These are phyloP conservation scores for Amazona guildingii DNA, from an alignment of 2,113 vertebrate genomes.

Conservation along the genomic window DNA sequence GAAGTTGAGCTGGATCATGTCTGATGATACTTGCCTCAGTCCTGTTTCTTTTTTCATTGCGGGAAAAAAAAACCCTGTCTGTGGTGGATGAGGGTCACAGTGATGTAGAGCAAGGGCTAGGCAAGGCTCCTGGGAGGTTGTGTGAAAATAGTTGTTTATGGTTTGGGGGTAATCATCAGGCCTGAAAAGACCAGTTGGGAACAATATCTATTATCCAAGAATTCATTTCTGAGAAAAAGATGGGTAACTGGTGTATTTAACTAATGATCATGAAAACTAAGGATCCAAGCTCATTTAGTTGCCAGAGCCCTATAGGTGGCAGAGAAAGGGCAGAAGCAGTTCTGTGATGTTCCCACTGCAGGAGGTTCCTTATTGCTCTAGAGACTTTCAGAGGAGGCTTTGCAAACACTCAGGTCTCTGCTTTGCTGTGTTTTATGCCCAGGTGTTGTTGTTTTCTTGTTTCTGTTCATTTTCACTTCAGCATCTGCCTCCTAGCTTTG, in stretches of 20 bases:
- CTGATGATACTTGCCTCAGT: not conserved
- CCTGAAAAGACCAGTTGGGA: not conserved
- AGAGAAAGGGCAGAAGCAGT: not conserved
- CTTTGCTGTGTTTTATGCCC: not conserved
- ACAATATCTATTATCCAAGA: not conserved
- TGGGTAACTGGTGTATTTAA: not conserved
- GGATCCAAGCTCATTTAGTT: not conserved
- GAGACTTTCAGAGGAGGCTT: not conserved
- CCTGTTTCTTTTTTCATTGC: not conserved
- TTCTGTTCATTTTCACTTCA: not conserved
- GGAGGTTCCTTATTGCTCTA: not conserved
- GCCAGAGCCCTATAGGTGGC: not conserved
- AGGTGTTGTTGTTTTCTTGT: not conserved
- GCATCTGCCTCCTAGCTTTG: not conserved
- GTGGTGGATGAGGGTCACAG: not conserved
- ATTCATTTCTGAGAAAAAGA: not conserved
- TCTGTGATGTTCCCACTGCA: not conserved
- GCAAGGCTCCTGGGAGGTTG: not conserved
- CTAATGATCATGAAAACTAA: not conserved
- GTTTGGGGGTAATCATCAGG: not conserved
- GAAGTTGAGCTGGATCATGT: fast-evolving
- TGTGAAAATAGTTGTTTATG: not conserved
- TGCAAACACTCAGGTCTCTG: not conserved
- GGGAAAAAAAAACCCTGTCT: not conserved
- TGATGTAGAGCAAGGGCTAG: not conserved